These are phyloP conservation scores for Cosmia pyralina DNA, from an alignment of 2,888 invertebrate species.

Conservation along the genomic window DNA sequence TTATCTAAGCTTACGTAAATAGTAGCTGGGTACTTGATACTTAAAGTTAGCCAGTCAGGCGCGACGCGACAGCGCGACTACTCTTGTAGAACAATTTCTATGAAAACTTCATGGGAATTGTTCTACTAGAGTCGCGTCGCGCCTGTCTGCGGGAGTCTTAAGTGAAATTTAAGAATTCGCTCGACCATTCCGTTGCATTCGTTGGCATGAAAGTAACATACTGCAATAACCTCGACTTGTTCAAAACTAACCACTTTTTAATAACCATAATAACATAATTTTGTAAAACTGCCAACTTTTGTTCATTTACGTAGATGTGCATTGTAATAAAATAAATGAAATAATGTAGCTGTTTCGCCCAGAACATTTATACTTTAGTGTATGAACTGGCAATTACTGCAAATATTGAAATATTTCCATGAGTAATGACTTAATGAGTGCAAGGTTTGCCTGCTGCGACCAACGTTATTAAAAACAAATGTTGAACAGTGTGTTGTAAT, in stretches of 20 bases:
- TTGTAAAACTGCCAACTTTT: conserved; percentile 48
- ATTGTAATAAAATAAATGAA: conserved; percentile 47
- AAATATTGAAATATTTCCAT: conserved; percentile 56
- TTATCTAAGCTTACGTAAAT: conserved; percentile 5
- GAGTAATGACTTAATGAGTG: conserved; percentile 33
- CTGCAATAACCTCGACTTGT: conserved; percentile 37
- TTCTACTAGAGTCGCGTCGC: no score
- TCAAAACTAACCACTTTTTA: conserved; percentile 32
- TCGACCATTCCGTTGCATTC: not conserved
- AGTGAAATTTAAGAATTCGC: conserved; percentile 48
- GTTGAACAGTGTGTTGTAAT: conserved; percentile 18
- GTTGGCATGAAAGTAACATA: conserved; percentile 30
- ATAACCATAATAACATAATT: conserved; percentile 43
- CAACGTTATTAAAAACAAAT: conserved; percentile 51
- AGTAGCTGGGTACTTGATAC: not conserved
- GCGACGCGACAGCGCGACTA: no score
- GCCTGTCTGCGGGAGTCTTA: conserved; percentile 8
- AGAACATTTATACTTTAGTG: conserved; percentile 18
- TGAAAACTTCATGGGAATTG: no score
- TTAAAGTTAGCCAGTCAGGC: not conserved
- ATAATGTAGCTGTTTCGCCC: conserved; percentile 25
- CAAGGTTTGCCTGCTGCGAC: conserved; percentile 43
- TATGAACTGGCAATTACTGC: conserved; percentile 28
- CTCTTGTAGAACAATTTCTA: no score
- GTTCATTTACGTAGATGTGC: conserved; percentile 33